A percentile compares a stretch with the other conserved stretches of the same genome.
Evolutionary conservation across 2,113 vertebrate species (phyloP).

Genomic region (Smithornis capensis): DNA sequence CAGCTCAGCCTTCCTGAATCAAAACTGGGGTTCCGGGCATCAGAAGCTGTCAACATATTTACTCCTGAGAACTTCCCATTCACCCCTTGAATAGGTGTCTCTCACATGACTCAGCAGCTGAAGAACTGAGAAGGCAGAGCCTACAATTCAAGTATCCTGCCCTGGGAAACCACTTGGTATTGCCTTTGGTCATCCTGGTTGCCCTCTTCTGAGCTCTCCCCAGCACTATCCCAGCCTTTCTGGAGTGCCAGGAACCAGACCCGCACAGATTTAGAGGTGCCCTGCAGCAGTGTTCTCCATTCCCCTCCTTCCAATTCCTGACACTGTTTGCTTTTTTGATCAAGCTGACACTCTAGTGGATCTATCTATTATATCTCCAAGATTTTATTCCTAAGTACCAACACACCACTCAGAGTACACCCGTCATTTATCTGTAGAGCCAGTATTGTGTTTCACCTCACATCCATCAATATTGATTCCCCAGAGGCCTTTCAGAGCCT

Average conservation of each 20-base stretch:
- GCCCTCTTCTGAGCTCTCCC: not conserved
- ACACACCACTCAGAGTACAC: not conserved
- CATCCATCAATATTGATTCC: not conserved
- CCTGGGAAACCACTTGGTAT: not conserved
- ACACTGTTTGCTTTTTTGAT: not conserved
- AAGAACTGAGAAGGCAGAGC: not conserved
- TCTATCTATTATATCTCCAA: not conserved
- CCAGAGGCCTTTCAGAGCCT: not conserved
- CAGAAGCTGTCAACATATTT: not conserved
- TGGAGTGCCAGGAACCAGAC: not conserved
- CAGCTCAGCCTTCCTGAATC: not conserved
- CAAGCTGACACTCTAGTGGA: not conserved
- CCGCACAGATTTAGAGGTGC: not conserved
- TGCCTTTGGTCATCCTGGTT: not conserved
- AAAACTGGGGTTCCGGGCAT: not conserved
- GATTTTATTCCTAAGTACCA: not conserved
- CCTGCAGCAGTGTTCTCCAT: rapidly evolving
- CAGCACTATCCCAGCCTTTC: not conserved
- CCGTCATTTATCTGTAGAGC: not conserved
- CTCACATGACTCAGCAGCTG: not conserved
- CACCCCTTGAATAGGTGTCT: rapidly evolving
- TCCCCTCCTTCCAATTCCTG: not conserved
- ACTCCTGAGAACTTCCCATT: not conserved
- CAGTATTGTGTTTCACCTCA: not conserved
- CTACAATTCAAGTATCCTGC: not conserved